A percentile compares a stretch with the other conserved stretches of the same genome.
Conservation (phyloP, 2,797 vertebrate species). For the Apogon hyalosoma region DNA sequence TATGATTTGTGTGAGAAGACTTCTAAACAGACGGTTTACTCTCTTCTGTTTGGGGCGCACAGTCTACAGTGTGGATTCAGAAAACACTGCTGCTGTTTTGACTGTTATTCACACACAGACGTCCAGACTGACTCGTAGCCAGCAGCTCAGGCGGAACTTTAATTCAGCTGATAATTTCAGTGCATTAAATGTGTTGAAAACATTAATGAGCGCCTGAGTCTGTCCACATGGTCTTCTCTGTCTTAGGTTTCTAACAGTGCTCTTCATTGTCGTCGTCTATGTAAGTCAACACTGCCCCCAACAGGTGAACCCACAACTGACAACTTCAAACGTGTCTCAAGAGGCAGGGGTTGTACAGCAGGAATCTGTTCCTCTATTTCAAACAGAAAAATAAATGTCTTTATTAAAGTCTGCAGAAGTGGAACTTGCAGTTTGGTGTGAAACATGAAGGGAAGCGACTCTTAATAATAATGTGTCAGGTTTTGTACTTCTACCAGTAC, state of each 20-base stretch:
- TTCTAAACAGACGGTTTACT: background rate
- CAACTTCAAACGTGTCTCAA: no score
- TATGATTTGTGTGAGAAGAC: slow-evolving; percentile 14
- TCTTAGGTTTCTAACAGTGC: no score
- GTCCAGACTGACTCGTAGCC: background rate
- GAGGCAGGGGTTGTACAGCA: background rate
- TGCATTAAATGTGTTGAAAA: background rate
- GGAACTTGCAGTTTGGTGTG: no score
- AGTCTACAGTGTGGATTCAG: background rate
- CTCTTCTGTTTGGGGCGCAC: background rate
- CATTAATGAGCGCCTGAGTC: background rate
- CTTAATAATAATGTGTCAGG: no score
- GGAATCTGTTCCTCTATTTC: background rate
- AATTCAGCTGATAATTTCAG: background rate
- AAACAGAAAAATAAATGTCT: background rate
- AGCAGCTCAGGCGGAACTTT: background rate
- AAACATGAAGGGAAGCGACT: no score
- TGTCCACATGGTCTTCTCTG: background rate
- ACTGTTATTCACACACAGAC: background rate
- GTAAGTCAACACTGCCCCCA: slow-evolving; percentile 37
- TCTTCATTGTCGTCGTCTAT: background rate
- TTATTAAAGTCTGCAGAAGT: no score
- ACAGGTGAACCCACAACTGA: background rate
- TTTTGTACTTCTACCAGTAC: no score
- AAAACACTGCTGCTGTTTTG: background rate